Conservation (phyloP, 2,113 vertebrate genomes). For the Neopipo cinnamomea region DNA sequence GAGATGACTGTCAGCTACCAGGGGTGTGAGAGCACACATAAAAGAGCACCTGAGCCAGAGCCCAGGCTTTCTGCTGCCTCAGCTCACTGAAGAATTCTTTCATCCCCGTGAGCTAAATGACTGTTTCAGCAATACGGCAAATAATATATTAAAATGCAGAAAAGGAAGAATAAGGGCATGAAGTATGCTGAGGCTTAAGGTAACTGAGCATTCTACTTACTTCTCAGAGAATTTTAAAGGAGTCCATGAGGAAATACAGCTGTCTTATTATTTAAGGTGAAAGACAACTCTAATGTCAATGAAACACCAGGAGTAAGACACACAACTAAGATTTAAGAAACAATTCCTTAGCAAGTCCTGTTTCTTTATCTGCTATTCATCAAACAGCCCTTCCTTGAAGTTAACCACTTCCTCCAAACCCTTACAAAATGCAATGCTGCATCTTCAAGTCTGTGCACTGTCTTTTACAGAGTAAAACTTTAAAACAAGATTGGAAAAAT, state of each 20-base stretch:
- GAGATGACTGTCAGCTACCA: background rate
- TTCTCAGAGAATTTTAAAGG: background rate
- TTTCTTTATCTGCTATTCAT: background rate
- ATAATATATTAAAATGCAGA: background rate
- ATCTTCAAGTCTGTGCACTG: background rate
- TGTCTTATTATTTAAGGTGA: background rate
- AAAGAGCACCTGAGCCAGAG: accelerated
- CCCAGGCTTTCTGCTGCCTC: background rate
- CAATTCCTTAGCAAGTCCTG: background rate
- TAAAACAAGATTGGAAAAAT: background rate
- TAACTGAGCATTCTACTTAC: background rate
- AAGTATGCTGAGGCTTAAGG: background rate
- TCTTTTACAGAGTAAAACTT: background rate
- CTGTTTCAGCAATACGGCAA: background rate
- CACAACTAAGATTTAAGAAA: background rate
- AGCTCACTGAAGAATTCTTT: background rate
- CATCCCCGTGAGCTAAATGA: background rate
- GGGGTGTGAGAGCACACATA: accelerated
- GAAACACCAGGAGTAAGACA: background rate
- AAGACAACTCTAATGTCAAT: background rate
- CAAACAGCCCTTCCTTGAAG: background rate
- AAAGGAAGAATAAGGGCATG: background rate
- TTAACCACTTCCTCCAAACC: background rate
- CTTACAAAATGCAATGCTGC: background rate
- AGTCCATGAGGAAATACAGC: background rate